A percentile compares a stretch with the other conserved stretches of the same genome.
These are phyloP conservation scores for Antigone vipio DNA, from an alignment of 2,113 vertebrate genomes.

Conservation along the genomic window DNA sequence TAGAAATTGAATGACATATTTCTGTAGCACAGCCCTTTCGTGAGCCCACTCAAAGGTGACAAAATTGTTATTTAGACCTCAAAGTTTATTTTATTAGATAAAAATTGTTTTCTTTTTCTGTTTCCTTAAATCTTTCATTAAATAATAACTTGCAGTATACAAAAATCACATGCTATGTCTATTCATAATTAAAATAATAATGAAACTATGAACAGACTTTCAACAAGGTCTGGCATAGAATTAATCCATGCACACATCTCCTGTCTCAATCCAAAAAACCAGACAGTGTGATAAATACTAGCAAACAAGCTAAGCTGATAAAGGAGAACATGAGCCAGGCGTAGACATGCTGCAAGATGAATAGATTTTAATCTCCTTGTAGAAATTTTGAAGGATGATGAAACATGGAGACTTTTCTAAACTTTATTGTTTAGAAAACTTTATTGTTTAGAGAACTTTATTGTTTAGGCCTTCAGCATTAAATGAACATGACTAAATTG, in stretches of 20 bases:
- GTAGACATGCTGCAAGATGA: not conserved
- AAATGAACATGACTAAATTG: not conserved
- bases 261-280: not conserved
- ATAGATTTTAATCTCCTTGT: not conserved
- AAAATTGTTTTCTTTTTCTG: not conserved
- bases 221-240: not conserved
- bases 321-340: not conserved
- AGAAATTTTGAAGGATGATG: not conserved
- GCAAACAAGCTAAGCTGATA: not conserved
- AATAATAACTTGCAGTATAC: not conserved
- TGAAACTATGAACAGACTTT: not conserved
- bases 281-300: not conserved
- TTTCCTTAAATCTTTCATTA: not conserved
- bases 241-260: not conserved
- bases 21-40: not conserved
- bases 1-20: not conserved
- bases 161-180: not conserved
- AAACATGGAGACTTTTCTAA: not conserved
- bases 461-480: not conserved
- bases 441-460: not conserved
- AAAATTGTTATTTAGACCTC: not conserved
- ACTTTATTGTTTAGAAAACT: not conserved
- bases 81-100: not conserved
- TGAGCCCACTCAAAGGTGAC: not conserved
- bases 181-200: not conserved